phyloP scores from a whole-genome alignment of 2,797 vertebrate species.

The Apodemus agrarius region DNA sequence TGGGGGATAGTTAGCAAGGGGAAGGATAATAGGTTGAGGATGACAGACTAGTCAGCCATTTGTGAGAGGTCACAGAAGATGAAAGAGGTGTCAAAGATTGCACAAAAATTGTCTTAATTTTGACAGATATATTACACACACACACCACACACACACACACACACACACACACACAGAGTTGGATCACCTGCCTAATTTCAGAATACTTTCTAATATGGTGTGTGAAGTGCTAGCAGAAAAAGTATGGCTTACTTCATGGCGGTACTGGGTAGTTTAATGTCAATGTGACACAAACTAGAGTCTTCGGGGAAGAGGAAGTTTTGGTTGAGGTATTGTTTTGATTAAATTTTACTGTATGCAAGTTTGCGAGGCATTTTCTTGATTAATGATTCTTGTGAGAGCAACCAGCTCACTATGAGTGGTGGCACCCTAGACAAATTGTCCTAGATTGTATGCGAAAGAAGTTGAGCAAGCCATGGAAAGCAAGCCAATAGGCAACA shows the following conservation, averaged over 20 bases:
- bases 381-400: neutral
- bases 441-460: neutral
- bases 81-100: neutral
- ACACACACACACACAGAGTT: neutral
- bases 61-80: neutral
- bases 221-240: neutral
- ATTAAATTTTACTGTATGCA: neutral
- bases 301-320: neutral
- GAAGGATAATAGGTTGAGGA: neutral
- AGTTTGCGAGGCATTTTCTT: neutral
- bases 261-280: neutral
- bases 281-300: neutral
- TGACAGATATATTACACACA: neutral
- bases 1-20: neutral
- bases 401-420: neutral
- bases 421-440: neutral
- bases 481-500: neutral
- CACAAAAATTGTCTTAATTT: neutral
- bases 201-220: constrained; percentile 3
- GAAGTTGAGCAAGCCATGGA: neutral
- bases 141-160: neutral
- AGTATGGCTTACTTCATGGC: neutral
- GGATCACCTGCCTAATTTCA: neutral
- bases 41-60: neutral
- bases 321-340: neutral